Conservation (phyloP, 2,797 vertebrate genomes). For the Echiichthys vipera region DNA sequence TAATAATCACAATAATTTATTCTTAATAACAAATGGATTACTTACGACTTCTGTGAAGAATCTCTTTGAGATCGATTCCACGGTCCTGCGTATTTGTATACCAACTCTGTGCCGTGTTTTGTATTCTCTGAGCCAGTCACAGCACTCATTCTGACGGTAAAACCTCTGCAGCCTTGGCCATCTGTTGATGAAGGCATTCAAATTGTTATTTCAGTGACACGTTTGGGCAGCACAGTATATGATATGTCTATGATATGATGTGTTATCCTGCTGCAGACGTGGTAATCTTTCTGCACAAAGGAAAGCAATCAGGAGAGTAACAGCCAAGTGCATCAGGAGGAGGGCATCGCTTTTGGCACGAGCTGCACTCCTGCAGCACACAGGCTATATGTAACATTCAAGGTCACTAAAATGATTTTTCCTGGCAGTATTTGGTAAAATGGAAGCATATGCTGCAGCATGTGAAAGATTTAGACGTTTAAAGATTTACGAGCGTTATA, state of each 20-base stretch:
- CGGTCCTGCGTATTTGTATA: constrained; percentile 90
- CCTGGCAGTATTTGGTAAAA: background rate
- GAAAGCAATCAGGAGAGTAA: background rate
- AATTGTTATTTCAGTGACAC: constrained; percentile 1
- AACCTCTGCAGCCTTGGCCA: constrained; percentile 96
- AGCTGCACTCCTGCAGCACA: constrained; percentile 26
- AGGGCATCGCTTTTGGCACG: constrained; percentile 28
- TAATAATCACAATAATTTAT: background rate
- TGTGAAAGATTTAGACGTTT: background rate
- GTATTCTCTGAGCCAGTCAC: constrained; percentile 95
- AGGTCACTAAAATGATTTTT: constrained; percentile 52
- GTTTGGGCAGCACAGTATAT: background rate
- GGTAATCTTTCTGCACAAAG: background rate
- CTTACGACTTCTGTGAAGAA: constrained; percentile 98
- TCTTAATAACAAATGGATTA: constrained; percentile 12
- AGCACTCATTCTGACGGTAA: constrained; percentile 90
- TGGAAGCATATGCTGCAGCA: rapidly evolving
- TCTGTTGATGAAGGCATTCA: constrained; percentile 73
- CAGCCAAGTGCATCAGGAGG: constrained; percentile 7
- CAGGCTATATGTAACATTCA: constrained; percentile 41
- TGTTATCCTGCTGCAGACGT: background rate
- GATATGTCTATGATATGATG: background rate
- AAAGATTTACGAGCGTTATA: background rate
- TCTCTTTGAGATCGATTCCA: constrained; percentile 94
- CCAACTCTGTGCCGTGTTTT: constrained; percentile 92